Evolutionary conservation across 1,140 invertebrate species (phyloP), one percentile per base, ranked within the genome.

Genomic region (Hycleus phaleratus): DNA sequence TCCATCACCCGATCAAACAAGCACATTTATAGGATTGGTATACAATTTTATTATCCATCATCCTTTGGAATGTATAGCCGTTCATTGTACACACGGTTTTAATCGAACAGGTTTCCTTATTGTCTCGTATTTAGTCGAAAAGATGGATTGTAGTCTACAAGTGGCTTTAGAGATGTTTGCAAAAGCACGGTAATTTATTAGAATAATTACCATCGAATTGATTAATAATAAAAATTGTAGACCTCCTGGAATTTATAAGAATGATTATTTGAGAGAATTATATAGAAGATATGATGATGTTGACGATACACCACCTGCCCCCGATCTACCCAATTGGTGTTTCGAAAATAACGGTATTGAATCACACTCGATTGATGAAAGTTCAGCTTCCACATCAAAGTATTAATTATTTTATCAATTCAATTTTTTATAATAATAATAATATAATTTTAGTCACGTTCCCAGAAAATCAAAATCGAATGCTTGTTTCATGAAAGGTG

Each of bases 61-160:
- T 73, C 91, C 92, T 3, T 72, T 90, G 56, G 82, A 93, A 65
- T 76, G 86, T 11, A 88, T 96, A 61, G 93, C 85, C 46, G 88
- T 99, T 32, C 97, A 99, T 73, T 99, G 97, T 71, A 99, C 97
- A 1, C 97, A 99, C 79, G 97, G 97, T 0, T 99, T 98, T 70
- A 99, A 99, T 75, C 80, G 97, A 65, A 98, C 95, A 25, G 97
- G 91, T 1, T 99, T 98, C 73, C 77, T 99, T 0, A 90, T 99
- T 48, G 82, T 87, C 47, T 86, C 91, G 2, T 99, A 91, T 74
- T 80, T 99, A 66, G 88, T 98, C 4, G 84, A 59, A 50, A 61
- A 55, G 49, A 62, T 64, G 57, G 67, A 69, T 43, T 65, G 58
- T 47, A 57, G 59, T 46, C 42, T 69, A 26, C 63, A 61, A 54